Evolutionary conservation across 2,797 vertebrate species (phyloP).

Genomic region (Myiothlypis coronata): DNA sequence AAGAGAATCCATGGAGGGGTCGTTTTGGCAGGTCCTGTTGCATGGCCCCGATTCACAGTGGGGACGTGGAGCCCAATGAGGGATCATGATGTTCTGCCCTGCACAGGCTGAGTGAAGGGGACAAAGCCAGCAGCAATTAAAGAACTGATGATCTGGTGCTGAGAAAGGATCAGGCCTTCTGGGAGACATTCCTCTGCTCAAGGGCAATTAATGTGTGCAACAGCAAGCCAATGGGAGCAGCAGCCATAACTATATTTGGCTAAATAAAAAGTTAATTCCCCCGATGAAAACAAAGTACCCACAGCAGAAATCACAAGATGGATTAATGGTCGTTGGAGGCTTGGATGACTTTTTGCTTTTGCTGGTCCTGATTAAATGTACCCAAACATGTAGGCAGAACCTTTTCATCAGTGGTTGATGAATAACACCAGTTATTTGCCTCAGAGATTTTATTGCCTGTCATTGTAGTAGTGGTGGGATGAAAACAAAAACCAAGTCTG

Average conservation of each 20-base stretch:
- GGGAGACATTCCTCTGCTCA: slow-evolving; percentile 20
- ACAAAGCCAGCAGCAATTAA: not conserved
- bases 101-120: rapidly evolving
- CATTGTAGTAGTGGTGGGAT: not conserved
- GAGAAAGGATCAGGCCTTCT: not conserved
- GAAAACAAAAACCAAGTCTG: not conserved
- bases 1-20: not conserved
- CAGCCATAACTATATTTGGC: not conserved
- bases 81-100: rapidly evolving
- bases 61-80: rapidly evolving
- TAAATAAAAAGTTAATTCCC: slow-evolving; percentile 31
- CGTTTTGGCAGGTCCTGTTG: not conserved
- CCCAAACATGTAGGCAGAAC: not conserved
- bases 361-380: not conserved
- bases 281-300: not conserved
- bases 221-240: not conserved
- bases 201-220: not conserved
- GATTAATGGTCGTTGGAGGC: not conserved
- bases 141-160: not conserved
- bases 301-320: not conserved
- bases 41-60: not conserved
- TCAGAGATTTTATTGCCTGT: not conserved
- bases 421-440: not conserved
- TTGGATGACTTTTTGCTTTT: not conserved
- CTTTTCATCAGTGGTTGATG: not conserved